Conservation (phyloP, 2,797 vertebrate species). For the Lithobates pipiens region DNA sequence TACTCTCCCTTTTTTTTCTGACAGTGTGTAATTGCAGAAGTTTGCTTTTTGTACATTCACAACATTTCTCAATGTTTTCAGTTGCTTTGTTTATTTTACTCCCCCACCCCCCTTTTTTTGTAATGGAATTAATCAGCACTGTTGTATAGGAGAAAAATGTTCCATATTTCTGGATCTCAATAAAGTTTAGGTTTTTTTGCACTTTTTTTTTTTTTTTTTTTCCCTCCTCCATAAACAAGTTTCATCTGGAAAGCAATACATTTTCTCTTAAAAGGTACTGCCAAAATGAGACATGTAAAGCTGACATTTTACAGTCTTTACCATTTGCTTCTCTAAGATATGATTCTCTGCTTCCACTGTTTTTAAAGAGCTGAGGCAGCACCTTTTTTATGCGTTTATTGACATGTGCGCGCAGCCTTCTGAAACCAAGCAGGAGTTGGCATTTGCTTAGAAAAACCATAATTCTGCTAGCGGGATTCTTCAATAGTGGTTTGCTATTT, state of each 20-base stretch:
- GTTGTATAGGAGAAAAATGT: conserved; percentile 61
- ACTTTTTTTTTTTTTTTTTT: conserved; percentile 70
- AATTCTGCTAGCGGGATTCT: conserved; percentile 79
- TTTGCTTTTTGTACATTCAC: conserved; percentile 66
- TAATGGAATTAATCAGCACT: conserved; percentile 65
- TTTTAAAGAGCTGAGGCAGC: conserved; percentile 73
- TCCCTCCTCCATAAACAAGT: conserved; percentile 61
- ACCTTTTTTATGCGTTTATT: conserved; percentile 77
- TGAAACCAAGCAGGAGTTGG: conserved; percentile 78
- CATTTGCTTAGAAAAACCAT: conserved; percentile 79
- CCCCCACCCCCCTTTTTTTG: conserved; percentile 49
- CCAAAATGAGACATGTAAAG: conserved; percentile 24
- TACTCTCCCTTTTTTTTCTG: conserved; percentile 58
- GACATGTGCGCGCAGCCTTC: conserved; percentile 78
- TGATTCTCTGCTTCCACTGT: conserved; percentile 60
- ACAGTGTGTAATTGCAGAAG: conserved; percentile 58
- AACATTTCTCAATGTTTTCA: conserved; percentile 61
- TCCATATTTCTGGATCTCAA: conserved; percentile 66
- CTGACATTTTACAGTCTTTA: conserved; percentile 53
- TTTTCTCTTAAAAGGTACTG: conserved; percentile 66
- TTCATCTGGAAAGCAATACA: conserved; percentile 78
- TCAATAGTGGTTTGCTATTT: conserved; percentile 70
- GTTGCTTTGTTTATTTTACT: conserved; percentile 66
- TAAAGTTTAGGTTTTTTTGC: conserved; percentile 67
- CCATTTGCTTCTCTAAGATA: conserved; percentile 50